These are phyloP conservation scores for Eulemur mongoz DNA, from an alignment of 2,797 vertebrate species.

Conservation along the genomic window DNA sequence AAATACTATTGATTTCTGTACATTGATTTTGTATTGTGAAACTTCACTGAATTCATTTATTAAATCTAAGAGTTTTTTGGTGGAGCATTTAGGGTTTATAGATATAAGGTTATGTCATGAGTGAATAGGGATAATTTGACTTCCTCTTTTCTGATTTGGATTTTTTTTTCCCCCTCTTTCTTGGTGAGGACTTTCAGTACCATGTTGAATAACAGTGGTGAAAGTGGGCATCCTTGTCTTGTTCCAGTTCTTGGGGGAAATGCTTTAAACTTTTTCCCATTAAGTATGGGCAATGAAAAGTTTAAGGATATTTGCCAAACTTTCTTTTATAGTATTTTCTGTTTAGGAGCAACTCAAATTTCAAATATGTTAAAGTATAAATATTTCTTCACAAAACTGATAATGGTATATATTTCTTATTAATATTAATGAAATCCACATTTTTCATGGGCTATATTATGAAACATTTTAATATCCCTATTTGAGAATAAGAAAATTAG, in stretches of 20 bases:
- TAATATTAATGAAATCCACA: not conserved
- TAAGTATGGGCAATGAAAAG: not conserved
- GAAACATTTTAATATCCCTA: not conserved
- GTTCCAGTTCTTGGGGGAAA: not conserved
- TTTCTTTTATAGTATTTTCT: not conserved
- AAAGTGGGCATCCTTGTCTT: not conserved
- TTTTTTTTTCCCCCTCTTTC: not conserved
- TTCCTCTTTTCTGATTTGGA: not conserved
- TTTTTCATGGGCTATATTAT: not conserved
- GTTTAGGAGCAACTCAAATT: not conserved
- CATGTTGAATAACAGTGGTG: not conserved
- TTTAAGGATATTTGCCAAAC: not conserved
- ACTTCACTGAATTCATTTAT: not conserved
- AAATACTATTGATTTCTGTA: not conserved
- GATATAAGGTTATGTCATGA: not conserved
- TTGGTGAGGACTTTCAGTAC: not conserved
- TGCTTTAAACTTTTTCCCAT: not conserved
- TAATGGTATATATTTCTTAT: not conserved
- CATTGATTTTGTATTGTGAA: not conserved
- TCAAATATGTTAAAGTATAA: constrained; percentile 8
- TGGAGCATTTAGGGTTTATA: not conserved
- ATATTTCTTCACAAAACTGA: not conserved
- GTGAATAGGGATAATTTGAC: not conserved
- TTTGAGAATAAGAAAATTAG: not conserved
- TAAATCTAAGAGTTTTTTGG: not conserved